phyloP scores from a whole-genome alignment of 2,888 invertebrate species.

The Eumacrocentrus americanus region DNA sequence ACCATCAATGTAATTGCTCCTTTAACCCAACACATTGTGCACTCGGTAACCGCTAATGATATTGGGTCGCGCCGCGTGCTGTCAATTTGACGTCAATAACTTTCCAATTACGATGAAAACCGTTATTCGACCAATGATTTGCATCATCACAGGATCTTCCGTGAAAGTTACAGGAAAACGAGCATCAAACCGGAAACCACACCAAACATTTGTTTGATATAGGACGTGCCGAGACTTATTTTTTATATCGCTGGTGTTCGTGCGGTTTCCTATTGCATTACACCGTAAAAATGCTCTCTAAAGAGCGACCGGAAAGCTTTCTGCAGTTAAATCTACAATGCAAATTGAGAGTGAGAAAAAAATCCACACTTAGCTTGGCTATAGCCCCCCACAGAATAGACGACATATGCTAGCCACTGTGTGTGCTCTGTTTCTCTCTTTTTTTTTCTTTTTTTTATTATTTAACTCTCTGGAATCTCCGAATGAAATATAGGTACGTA shows the following conservation, averaged over 20 bases:
- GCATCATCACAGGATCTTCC: neutral
- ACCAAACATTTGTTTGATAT: too few relatives aligned
- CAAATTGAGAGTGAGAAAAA: slow-evolving; percentile 42
- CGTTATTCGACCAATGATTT: neutral
- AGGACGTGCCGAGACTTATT: neutral
- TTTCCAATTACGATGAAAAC: neutral
- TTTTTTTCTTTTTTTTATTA: slow-evolving; percentile 28
- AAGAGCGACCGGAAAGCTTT: slow-evolving; percentile 45
- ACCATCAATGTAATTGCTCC: neutral
- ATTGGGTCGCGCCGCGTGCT: neutral
- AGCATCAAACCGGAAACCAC: neutral
- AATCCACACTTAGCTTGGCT: slow-evolving; percentile 26
- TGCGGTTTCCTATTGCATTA: slow-evolving; percentile 33
- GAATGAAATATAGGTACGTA: slow-evolving; percentile 40
- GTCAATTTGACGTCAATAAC: slow-evolving; percentile 2
- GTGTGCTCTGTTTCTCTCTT: slow-evolving; percentile 14
- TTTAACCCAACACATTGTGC: slow-evolving; percentile 1
- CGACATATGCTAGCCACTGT: slow-evolving; percentile 43
- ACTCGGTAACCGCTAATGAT: neutral
- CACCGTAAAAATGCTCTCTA: slow-evolving; percentile 43
- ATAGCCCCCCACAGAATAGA: slow-evolving; percentile 36
- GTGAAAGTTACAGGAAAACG: too few relatives aligned
- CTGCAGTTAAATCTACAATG: slow-evolving; percentile 53
- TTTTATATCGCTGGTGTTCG: neutral
- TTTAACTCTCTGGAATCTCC: slow-evolving; percentile 36